phyloP scores from a whole-genome alignment of 2,797 vertebrate genomes.

The Notolepis coatsorum region DNA sequence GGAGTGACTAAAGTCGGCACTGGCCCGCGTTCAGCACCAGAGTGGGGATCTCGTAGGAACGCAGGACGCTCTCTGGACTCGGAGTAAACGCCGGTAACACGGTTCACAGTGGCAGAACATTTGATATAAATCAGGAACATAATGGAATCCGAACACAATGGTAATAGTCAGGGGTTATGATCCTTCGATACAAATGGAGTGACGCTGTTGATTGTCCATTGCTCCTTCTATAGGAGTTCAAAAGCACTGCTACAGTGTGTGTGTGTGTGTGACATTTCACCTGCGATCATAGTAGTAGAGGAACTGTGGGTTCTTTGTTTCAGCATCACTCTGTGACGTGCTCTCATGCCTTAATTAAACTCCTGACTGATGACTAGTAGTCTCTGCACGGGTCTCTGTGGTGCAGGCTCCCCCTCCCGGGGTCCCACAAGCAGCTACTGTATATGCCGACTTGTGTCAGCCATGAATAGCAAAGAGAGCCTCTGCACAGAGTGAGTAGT shows the following conservation, averaged over 20 bases:
- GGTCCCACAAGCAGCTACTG: slow-evolving; percentile 64
- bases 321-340: slow-evolving; percentile 56
- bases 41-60: slow-evolving; percentile 67
- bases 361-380: slow-evolving; percentile 75
- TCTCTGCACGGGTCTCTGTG: slow-evolving; percentile 60
- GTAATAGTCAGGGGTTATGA: too few relatives aligned
- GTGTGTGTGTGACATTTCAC: background rate
- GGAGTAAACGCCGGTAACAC: slow-evolving; percentile 25
- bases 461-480: slow-evolving; percentile 29
- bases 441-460: slow-evolving; percentile 44
- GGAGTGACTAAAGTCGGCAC: slow-evolving; percentile 74
- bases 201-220: background rate
- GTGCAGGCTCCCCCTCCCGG: slow-evolving; percentile 39
- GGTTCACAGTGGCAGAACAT: slow-evolving; percentile 7
- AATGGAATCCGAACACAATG: too few relatives aligned
- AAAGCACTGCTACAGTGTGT: background rate
- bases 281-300: slow-evolving; percentile 11
- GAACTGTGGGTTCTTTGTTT: slow-evolving; percentile 57
- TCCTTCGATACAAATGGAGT: background rate
- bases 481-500: slow-evolving; percentile 23
- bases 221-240: background rate
- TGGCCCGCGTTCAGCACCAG: slow-evolving; percentile 61
- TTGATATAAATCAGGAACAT: slow-evolving; percentile 11
- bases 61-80: slow-evolving; percentile 41
- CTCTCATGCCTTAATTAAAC: slow-evolving; percentile 76